Evolutionary conservation across 2,888 invertebrate genomes (phyloP), one percentile per base, ranked within the genome.

Genomic region (Altica lythri): DNA sequence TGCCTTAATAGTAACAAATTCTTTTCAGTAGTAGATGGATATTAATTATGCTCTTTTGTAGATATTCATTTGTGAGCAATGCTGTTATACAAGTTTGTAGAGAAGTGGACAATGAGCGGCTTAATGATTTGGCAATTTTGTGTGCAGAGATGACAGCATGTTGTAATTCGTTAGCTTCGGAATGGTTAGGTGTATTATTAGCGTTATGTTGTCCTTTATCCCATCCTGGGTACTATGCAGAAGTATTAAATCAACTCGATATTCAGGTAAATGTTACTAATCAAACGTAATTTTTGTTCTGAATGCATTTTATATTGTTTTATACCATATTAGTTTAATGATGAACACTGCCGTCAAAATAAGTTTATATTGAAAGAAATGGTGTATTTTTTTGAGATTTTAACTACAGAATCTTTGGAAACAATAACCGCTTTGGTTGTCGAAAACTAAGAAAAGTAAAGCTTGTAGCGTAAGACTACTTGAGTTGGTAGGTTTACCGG

Each of bases 141-240:
- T 98, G 98, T 78, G 95, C 96, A 2, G 97, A 99, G 79, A 83
- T 98, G 79, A 98, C 99, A 0, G 95, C 99, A 1, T 91, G 92
- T 73, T 97, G 96, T 76, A 92, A 92, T 73, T 85, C 89, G 0
- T 80, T 99, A 18, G 92, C 93, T 49, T 87, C 92, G 1, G 98
- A 99, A 77, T 99, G 99, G 98, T 84, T 98, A 47, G 92, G 93
- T 2, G 95, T 95, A 6, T 80, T 99, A 14, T 89, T 92, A 74
- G 93, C 95, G 12, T 80, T 99, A 35, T 97, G 96, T 77, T 88
- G 89, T 66, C 90, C 91, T 34, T 88, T 90, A 57, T 86, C 85
- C 67, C 87, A 86, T 63, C 86, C 88, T 18, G 86, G 88, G 19
- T 90, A 92, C 51, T 96, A 94, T 77, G 89, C 90, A 12, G 95